Base-by-base conservation (phyloP, 2,113 vertebrate species). In the Sceloporus undulatus region DNA sequence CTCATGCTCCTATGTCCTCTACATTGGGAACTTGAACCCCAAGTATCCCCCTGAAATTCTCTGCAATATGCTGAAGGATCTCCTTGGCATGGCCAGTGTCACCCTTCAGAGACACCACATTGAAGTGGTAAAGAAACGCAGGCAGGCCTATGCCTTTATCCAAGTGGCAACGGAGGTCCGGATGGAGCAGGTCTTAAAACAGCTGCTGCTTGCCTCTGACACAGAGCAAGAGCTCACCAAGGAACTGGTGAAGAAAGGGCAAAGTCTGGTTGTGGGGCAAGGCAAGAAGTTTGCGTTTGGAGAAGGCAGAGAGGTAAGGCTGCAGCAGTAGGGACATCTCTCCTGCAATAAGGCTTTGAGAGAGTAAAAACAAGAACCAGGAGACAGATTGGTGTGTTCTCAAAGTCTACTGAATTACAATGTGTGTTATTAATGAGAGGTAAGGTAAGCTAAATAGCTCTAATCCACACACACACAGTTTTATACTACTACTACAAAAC, bases 1-100 rank as follows among this genome's bases (percentile, higher is more conserved):
- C 40, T 23, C 81, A 8, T 59, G 0, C 25, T 34, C 19, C 73
- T 59, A 82, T 18, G 21, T 88, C 0, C 89, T 86, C 0, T 94
- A 90, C 8, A 77, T 93, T 74, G 92, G 87, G 25, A 93, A 95
- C 90, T 82, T 94, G 73, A 96, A 96, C 83, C 95, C 94, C 27
- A 94, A 92, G 82, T 94, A 93, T 89, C 76, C 81, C 0, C 83
- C 2, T 0, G 93, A 95, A 0, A 90, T 92, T 65, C 93, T 94
- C 27, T 19, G 89, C 11, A 94, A 71, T 79, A 84, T 94, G 74
- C 78, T 96, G 42, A 91, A 95, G 40, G 96, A 96, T 40, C 65
- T 94, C 23, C 82, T 93, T n/a, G 90, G 95, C 40, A 68, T n/a
- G 0, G 87, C 94, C 0, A 84, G 87, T 13, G 79, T 88, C 38